Base-by-base conservation (phyloP, 2,797 vertebrate species). In the Buceros bicornis region DNA sequence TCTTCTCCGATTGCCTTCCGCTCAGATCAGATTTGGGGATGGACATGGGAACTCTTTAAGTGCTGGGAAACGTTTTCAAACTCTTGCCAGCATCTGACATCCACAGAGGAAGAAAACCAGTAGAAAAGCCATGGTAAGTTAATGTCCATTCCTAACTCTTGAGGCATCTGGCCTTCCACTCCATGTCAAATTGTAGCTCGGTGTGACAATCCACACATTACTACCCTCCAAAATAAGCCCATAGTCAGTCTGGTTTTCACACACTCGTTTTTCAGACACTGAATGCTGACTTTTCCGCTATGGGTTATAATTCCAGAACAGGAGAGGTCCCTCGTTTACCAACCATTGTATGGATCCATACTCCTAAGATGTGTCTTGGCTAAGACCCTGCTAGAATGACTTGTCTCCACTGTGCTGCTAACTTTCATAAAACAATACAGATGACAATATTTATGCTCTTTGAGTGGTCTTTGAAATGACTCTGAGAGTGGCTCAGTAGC, bases 391-490 rank as follows among this genome's bases (percentile, higher is more conserved):
- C 48, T 89, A 57, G 78, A 85, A 82, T 87, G 72, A 92, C 81
- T 90, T 87, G 88, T 73, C 86, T 92, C 33, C 16, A 28, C 60
- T 77, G 28, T 65, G 60, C 83, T 95, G 96, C 93, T 89, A 94
- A 15, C 70, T 89, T 80, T 25, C 58, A 90, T 89, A 85, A 87
- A 93, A 84, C 88, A 92, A 92, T 94, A 84, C 95, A 94, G 83
- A 95, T 92, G 93, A 83, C 92, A 95, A 71, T 92, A 92, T 79
- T 96, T 87, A 87, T 84, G 58, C 89, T 91, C 4, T 3, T 42
- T 90, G 93, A 93, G 79, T 81, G 66, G 72, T 91, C 89, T 93
- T 86, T 91, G 81, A 96, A 93, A 95, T 54, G 57, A 93, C 67
- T 81, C 77, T 26, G 33, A 88, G 67, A 67, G 48, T 35, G 29